Conservation (phyloP, 2,113 vertebrate species). For the Dromaius novaehollandiae region DNA sequence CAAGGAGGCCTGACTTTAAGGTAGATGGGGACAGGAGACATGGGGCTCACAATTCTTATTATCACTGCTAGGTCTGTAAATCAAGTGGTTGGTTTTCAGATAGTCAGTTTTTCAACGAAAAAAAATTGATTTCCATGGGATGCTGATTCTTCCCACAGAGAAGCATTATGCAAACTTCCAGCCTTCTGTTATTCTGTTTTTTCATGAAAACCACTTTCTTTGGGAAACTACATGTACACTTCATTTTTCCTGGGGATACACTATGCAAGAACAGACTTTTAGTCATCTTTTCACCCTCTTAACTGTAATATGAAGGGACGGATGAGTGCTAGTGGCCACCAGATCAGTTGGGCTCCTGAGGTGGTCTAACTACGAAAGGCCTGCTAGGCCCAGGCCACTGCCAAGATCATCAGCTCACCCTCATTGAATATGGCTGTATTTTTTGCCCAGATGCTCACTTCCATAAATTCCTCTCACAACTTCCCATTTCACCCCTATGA, state of each 20-base stretch:
- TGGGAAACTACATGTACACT: neutral
- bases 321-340: neutral
- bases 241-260: neutral
- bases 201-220: conserved; percentile 19
- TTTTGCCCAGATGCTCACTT: neutral
- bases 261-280: neutral
- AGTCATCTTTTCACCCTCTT: neutral
- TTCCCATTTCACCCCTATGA: neutral
- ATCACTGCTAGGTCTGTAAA: neutral
- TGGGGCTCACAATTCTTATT: neutral
- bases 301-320: neutral
- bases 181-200: conserved; percentile 27
- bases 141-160: conserved; percentile 50
- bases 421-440: neutral
- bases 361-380: neutral
- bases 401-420: neutral
- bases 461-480: neutral
- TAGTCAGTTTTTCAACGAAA: neutral
- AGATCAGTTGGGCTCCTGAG: neutral
- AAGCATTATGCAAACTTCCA: conserved; percentile 42
- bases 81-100: conserved; percentile 8
- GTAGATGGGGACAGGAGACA: neutral
- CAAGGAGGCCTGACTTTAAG: accelerated
- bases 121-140: conserved; percentile 19
- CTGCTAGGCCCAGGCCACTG: neutral